These are phyloP conservation scores for Phyllotreta cruciferae DNA, from an alignment of 2,888 invertebrate genomes.

Conservation along the genomic window DNA sequence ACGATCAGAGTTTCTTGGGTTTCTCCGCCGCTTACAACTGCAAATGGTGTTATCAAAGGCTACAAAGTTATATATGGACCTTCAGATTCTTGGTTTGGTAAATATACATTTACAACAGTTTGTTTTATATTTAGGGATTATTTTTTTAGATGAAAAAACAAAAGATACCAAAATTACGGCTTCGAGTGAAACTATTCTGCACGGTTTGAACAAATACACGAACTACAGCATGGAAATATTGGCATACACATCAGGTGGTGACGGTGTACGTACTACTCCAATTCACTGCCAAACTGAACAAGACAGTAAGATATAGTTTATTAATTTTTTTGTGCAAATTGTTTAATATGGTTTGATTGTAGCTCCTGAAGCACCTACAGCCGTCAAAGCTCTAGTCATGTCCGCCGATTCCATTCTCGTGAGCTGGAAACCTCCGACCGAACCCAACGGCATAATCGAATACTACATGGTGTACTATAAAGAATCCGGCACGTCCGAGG, in stretches of 20 bases:
- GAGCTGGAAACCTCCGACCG: slow-evolving; percentile 92
- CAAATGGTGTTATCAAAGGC: slow-evolving; percentile 94
- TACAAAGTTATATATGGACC: slow-evolving; percentile 95
- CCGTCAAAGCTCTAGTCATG: slow-evolving; percentile 92
- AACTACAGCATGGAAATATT: slow-evolving; percentile 97
- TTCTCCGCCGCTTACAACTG: slow-evolving; percentile 88
- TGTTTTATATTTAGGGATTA: slow-evolving; percentile 22
- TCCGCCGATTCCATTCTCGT: slow-evolving; percentile 90
- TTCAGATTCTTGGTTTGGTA: slow-evolving; percentile 91
- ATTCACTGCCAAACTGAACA: slow-evolving; percentile 95
- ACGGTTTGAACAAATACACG: slow-evolving; percentile 91
- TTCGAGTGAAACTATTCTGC: slow-evolving; percentile 92
- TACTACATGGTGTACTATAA: slow-evolving; percentile 90
- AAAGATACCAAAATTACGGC: slow-evolving; percentile 91
- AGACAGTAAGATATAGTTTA: slow-evolving; percentile 72
- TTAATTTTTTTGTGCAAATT: background rate
- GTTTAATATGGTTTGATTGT: slow-evolving; percentile 40
- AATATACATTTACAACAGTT: slow-evolving; percentile 43
- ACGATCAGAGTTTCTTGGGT: slow-evolving; percentile 95
- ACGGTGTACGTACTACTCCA: slow-evolving; percentile 86
- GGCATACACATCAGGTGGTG: slow-evolving; percentile 94
- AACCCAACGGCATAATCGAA: slow-evolving; percentile 90
- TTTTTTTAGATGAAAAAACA: slow-evolving; percentile 78
- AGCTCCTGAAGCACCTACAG: slow-evolving; percentile 94
- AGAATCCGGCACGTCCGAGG: slow-evolving; percentile 62